A percentile compares a stretch with the other conserved stretches of the same genome.
Evolutionary conservation across 2,113 vertebrate species (phyloP).

Genomic region (Hippoglossus stenolepis): DNA sequence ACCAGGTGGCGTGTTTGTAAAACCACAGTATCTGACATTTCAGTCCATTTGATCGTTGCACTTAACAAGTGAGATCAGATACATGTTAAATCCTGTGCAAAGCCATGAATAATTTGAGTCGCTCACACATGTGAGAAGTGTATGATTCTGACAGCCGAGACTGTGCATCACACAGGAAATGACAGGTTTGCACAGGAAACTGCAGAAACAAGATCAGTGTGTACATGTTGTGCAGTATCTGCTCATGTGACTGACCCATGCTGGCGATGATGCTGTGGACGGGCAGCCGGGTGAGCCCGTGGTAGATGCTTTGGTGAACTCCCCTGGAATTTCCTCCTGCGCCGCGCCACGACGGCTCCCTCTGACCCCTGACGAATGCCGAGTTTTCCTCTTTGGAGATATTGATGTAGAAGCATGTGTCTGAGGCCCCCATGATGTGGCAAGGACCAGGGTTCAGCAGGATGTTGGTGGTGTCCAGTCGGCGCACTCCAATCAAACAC

Average conservation of each 20-base stretch:
- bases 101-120: slow-evolving; percentile 25
- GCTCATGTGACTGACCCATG: slow-evolving; percentile 82
- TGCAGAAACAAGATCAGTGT: slow-evolving; percentile 38
- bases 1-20: slow-evolving; percentile 75
- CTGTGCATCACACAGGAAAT: neutral
- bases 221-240: slow-evolving; percentile 24
- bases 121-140: slow-evolving; percentile 18
- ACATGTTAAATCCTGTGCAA: slow-evolving; percentile 7
- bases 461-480: slow-evolving; percentile 85
- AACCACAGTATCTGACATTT: slow-evolving; percentile 49
- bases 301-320: slow-evolving; percentile 83
- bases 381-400: slow-evolving; percentile 90
- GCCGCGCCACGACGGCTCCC: slow-evolving; percentile 76
- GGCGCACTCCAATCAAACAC: slow-evolving; percentile 85
- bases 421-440: slow-evolving; percentile 86
- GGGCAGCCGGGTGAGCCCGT: slow-evolving; percentile 86
- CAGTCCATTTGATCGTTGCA: slow-evolving; percentile 27
- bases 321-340: slow-evolving; percentile 72
- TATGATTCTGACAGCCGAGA: slow-evolving; percentile 9
- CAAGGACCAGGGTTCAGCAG: slow-evolving; percentile 86
- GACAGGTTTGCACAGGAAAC: slow-evolving; percentile 20
- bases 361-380: slow-evolving; percentile 84
- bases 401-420: slow-evolving; percentile 89
- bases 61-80: slow-evolving; percentile 51
- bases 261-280: slow-evolving; percentile 89